Percentiles rank a stretch among this genome's conserved stretches.
phyloP scores from a whole-genome alignment of 2,888 invertebrate species.

The Stictocephala bisonia region DNA sequence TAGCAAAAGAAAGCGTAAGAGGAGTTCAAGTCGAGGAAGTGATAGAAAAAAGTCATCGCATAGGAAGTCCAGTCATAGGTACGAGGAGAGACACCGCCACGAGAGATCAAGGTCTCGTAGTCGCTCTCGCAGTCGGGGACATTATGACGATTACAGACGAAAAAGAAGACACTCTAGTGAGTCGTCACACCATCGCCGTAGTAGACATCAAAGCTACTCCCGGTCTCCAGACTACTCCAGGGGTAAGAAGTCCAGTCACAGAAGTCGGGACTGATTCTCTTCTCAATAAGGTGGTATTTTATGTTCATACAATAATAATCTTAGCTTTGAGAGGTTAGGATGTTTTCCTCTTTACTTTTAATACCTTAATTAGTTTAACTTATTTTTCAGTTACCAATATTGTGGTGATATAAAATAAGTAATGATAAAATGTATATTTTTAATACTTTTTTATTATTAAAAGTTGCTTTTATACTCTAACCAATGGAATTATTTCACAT shows the following conservation, averaged over 20 bases:
- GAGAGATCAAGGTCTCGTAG: conserved; percentile 37
- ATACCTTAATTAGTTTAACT: too few species aligned
- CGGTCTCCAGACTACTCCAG: conserved; percentile 39
- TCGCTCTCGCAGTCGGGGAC: conserved; percentile 6
- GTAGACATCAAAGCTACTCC: conserved; percentile 35
- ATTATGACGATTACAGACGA: conserved; percentile 2
- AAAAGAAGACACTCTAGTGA: conserved; percentile 23
- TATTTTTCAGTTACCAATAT: too few species aligned
- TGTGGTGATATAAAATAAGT: too few species aligned
- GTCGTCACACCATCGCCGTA: conserved; percentile 29
- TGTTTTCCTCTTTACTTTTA: too few species aligned
- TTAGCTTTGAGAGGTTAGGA: too few species aligned
- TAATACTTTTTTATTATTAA: too few species aligned
- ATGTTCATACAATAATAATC: too few species aligned
- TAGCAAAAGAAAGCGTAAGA: conserved; percentile 38
- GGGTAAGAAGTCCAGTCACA: conserved; percentile 47
- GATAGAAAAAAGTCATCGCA: conserved; percentile 25
- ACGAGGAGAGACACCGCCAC: background rate
- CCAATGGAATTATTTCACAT: too few species aligned
- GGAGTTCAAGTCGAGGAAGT: conserved; percentile 40
- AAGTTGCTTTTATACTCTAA: too few species aligned
- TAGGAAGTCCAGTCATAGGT: conserved; percentile 28
- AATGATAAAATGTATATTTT: too few species aligned
- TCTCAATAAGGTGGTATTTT: conserved; percentile 41
- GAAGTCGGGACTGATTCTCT: conserved; percentile 42